Percentiles rank a stretch among this genome's conserved stretches.
Evolutionary conservation across 2,113 vertebrate species (phyloP).

Genomic region (Carettochelys insculpta): DNA sequence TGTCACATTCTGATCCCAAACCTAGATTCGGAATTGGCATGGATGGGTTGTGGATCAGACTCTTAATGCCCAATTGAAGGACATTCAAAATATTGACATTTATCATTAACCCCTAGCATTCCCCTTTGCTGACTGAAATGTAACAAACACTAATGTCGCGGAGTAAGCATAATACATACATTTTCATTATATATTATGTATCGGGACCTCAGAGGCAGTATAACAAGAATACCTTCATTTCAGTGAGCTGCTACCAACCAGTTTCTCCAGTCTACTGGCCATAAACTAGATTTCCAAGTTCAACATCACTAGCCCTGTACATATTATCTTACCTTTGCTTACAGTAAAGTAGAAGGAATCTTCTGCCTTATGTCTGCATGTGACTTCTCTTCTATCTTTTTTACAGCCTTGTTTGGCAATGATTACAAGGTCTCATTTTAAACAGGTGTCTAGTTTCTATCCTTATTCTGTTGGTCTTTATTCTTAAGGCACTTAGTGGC

Average conservation of each 20-base stretch:
- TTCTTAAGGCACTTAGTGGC: background rate
- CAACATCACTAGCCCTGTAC: background rate
- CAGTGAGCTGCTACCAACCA: background rate
- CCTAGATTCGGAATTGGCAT: background rate
- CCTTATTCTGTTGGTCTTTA: no score
- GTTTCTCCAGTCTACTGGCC: background rate
- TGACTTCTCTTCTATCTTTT: background rate
- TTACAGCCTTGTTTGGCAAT: slow-evolving; percentile 2
- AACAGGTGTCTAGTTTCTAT: slow-evolving; percentile 54
- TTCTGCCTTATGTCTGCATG: background rate
- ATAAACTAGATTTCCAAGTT: background rate
- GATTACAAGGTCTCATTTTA: background rate
- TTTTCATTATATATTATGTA: background rate
- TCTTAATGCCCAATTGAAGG: background rate
- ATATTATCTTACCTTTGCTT: background rate
- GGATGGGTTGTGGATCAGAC: background rate
- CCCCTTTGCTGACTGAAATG: background rate
- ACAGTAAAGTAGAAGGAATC: background rate
- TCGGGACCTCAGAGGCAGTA: background rate
- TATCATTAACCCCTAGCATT: background rate
- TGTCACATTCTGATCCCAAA: background rate
- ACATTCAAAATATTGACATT: background rate
- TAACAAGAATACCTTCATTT: background rate
- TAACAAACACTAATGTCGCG: background rate
- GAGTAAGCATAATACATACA: background rate